Evolutionary conservation across 2,888 invertebrate species (phyloP), one percentile per base, ranked within the genome.

Genomic region (Aphodius sticticus): DNA sequence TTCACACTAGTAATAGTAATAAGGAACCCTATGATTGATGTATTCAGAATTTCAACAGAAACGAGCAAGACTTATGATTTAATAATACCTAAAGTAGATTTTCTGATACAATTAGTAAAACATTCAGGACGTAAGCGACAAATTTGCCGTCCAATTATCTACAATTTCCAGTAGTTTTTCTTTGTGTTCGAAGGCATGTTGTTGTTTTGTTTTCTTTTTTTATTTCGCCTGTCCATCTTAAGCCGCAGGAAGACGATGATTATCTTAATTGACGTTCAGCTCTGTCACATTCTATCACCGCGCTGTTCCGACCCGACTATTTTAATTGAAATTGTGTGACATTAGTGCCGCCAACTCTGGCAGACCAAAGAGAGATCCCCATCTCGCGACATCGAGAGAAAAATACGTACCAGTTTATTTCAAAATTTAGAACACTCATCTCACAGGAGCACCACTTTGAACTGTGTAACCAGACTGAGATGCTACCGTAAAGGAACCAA

Each of bases 241-340:
- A 35, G 35, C 35, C 74, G 35, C 74, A 37, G 74, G 74, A 74
- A 74, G 74, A 74, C n/a, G 74, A 35, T 37, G 74, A 74, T 74
- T 74, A 74, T 37, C 37, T 74, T 74, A 74, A 74, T 74, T 74
- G 74, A 74, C 74, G 74, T 74, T 37, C 36, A 37, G 37, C n/a
- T 36, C 26, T 74, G 74, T 74, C 74, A 74, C 74, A 37, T 74
- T 74, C 74, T 74, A 74, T 74, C 74, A 74, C n/a, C 74, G 74
- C 37, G 36, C n/a, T 26, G 70, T 70, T 15, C 70, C 35, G 36
- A 26, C n/a, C 74, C 36, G 12, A 36, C 35, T 12, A 35, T 74
- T 74, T 74, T 74, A 74, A 74, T 74, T 74, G 74, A 74, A 74
- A 36, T 36, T 53, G 53, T 53, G 53, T 53, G 53, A 53, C 53